These are phyloP conservation scores for Onthophagus taurus DNA, from an alignment of 1,140 invertebrate species.

Conservation along the genomic window DNA sequence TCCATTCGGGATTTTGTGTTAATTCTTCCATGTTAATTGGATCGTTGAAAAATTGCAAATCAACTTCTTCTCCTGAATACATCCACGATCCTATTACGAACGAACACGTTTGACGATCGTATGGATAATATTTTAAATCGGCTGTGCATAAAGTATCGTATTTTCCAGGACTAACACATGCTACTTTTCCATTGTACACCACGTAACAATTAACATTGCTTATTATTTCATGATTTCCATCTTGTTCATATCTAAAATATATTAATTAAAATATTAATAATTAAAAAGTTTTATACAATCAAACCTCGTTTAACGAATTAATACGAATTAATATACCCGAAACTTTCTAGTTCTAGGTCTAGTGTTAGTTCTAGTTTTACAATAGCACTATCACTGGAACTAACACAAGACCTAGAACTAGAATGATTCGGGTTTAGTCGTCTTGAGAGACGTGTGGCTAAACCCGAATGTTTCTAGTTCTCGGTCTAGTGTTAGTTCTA, in stretches of 20 bases:
- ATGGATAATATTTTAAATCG: conserved; percentile 42
- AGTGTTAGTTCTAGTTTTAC: too few species aligned
- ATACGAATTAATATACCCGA: too few species aligned
- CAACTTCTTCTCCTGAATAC: conserved; percentile 48
- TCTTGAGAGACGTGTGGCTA: too few species aligned
- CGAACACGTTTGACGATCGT: conserved; percentile 44
- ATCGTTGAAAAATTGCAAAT: conserved; percentile 32
- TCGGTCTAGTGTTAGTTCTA: too few species aligned
- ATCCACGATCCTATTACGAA: conserved; percentile 48
- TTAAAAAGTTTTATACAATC: too few species aligned
- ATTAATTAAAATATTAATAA: too few species aligned
- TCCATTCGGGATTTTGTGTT: conserved; percentile 33
- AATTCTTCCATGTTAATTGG: conserved; percentile 28
- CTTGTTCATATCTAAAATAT: not conserved
- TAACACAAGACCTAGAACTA: too few species aligned
- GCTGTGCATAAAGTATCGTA: conserved; percentile 42
- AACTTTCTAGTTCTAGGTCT: too few species aligned
- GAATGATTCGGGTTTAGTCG: too few species aligned
- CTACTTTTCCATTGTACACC: conserved; percentile 34
- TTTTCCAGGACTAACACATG: conserved; percentile 40
- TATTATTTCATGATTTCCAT: not conserved
- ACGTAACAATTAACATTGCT: conserved; percentile 35
- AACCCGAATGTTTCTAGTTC: too few species aligned
- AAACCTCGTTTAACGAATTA: too few species aligned
- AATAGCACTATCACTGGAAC: too few species aligned